Conservation (phyloP, 2,113 vertebrate genomes). For the Eira barbara region DNA sequence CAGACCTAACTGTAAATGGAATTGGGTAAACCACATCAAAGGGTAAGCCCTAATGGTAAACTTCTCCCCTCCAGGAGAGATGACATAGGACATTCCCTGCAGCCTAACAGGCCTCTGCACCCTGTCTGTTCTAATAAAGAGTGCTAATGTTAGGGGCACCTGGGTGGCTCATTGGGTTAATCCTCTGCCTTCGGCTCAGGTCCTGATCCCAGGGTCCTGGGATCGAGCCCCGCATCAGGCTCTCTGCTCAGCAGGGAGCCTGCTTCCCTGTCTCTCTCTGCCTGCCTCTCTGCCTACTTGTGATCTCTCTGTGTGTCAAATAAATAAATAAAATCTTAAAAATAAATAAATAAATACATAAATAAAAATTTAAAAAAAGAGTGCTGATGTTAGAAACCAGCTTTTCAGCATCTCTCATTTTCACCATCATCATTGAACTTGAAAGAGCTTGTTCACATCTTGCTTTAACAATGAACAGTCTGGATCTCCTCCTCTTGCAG, state of each 20-base stretch:
- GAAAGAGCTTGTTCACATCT: neutral
- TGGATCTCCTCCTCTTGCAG: neutral
- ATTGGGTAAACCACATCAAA: neutral
- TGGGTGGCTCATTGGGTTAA: too few relatives aligned
- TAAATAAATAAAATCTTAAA: too few relatives aligned
- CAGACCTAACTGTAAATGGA: neutral
- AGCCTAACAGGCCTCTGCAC: neutral
- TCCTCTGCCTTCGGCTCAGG: too few relatives aligned
- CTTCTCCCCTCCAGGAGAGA: neutral
- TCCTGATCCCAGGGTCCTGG: too few relatives aligned
- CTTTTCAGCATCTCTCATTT: neutral
- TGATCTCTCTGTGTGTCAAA: too few relatives aligned
- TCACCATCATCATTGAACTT: neutral
- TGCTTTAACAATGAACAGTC: constrained; percentile 9
- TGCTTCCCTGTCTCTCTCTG: too few relatives aligned
- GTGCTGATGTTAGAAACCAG: neutral
- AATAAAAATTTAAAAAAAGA: neutral
- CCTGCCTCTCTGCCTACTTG: too few relatives aligned
- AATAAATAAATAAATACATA: too few relatives aligned
- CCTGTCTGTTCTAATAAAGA: neutral
- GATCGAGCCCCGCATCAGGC: too few relatives aligned
- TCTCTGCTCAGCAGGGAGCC: too few relatives aligned
- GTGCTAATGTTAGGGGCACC: neutral
- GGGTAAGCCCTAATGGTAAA: neutral
- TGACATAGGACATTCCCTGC: neutral